Percentiles rank a stretch among this genome's conserved stretches.
These are phyloP conservation scores for Ceratosolen fusciceps DNA, from an alignment of 1,140 invertebrate species.

Conservation along the genomic window DNA sequence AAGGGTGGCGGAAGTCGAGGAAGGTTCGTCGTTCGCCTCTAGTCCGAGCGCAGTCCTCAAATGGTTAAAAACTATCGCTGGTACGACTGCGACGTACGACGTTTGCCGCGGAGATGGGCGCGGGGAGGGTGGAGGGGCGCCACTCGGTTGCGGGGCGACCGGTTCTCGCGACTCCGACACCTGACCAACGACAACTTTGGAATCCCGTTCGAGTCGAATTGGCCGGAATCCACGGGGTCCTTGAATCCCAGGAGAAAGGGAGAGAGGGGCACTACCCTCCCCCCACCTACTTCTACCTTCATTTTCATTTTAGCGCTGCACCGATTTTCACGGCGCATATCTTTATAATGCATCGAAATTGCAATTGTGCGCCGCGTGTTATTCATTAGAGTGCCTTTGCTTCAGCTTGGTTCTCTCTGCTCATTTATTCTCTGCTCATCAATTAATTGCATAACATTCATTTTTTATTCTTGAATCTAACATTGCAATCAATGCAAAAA, in stretches of 20 bases:
- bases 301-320: background rate
- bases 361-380: too few relatives aligned
- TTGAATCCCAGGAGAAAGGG: conserved; percentile 61
- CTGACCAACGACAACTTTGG: conserved; percentile 16
- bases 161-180: background rate
- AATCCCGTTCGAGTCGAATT: conserved; percentile 55
- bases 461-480: background rate
- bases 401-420: too few relatives aligned
- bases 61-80: too few relatives aligned
- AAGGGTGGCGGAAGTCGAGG: too few relatives aligned
- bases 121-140: background rate
- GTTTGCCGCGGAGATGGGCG: background rate
- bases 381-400: too few relatives aligned
- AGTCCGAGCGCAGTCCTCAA: background rate
- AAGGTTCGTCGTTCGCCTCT: too few relatives aligned
- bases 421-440: too few relatives aligned
- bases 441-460: too few relatives aligned
- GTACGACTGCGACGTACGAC: too few relatives aligned
- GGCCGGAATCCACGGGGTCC: conserved; percentile 63
- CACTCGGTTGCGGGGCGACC: background rate
- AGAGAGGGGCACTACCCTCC: too few relatives aligned
- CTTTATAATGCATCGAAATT: too few relatives aligned
- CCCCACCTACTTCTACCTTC: background rate
- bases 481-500: too few relatives aligned
- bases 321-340: background rate